phyloP scores from a whole-genome alignment of 2,113 vertebrate genomes.

The Nicator chloris region DNA sequence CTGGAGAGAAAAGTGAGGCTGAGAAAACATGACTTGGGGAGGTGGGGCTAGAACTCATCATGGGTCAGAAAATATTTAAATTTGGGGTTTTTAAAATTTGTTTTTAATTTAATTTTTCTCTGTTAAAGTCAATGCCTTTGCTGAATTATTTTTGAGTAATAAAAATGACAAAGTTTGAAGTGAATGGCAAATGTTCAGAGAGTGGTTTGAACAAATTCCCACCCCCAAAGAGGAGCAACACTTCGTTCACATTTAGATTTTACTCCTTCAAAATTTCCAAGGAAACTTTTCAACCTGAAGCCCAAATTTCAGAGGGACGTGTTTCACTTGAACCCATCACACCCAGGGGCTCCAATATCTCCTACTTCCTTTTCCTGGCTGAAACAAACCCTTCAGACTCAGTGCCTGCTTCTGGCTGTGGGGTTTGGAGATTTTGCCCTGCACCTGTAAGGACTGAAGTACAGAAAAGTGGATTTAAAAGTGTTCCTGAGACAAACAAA shows the following conservation, averaged over 20 bases:
- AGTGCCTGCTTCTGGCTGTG: neutral
- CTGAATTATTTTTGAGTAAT: neutral
- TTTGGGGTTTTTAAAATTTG: accelerated
- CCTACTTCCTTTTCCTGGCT: neutral
- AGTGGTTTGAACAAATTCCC: neutral
- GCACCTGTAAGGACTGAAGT: neutral
- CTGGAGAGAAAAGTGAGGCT: neutral
- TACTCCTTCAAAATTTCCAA: neutral
- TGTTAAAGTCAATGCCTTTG: neutral
- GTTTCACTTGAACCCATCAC: neutral
- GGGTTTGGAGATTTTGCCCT: neutral
- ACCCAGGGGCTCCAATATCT: neutral
- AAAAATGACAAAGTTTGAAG: neutral
- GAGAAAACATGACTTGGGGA: neutral
- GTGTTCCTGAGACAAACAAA: neutral
- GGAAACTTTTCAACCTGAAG: neutral
- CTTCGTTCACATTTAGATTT: neutral
- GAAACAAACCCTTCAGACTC: neutral
- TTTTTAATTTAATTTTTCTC: neutral
- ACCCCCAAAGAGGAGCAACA: neutral
- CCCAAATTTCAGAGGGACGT: accelerated
- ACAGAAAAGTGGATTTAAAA: accelerated
- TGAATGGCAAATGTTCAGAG: neutral
- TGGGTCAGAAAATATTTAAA: neutral
- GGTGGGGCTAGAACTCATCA: neutral